Conservation (phyloP, 2,113 vertebrate genomes). For the Elgaria multicarinata region DNA sequence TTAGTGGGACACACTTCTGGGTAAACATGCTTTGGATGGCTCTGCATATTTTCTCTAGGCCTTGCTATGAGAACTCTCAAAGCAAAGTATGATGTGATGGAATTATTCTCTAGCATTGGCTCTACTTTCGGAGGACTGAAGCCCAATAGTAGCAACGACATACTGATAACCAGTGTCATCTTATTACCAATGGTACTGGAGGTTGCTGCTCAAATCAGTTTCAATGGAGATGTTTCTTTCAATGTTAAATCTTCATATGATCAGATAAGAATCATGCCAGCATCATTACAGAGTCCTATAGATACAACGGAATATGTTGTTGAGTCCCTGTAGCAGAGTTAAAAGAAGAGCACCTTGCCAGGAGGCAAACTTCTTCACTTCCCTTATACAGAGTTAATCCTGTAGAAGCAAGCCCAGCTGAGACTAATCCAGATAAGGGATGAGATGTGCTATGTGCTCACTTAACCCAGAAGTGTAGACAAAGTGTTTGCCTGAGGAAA, state of each 20-base stretch:
- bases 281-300: background rate
- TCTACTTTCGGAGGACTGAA: background rate
- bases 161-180: too few relatives aligned
- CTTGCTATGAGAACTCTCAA: background rate
- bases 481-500: constrained; percentile 9
- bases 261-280: background rate
- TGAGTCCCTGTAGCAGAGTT: background rate
- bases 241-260: background rate
- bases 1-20: background rate
- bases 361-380: background rate
- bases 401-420: constrained; percentile 2
- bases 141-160: background rate
- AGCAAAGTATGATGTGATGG: background rate
- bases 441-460: background rate
- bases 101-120: background rate
- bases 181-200: background rate
- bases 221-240: background rate
- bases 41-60: background rate
- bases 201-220: background rate
- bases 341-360: constrained; percentile 2
- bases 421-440: constrained; percentile 15
- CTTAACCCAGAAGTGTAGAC: background rate
- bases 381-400: background rate
- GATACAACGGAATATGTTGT: background rate
- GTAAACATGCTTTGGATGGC: background rate